Percentiles rank a stretch among this genome's conserved stretches.
Evolutionary conservation across 2,113 vertebrate species (phyloP).

Genomic region (Henicopernis longicauda): DNA sequence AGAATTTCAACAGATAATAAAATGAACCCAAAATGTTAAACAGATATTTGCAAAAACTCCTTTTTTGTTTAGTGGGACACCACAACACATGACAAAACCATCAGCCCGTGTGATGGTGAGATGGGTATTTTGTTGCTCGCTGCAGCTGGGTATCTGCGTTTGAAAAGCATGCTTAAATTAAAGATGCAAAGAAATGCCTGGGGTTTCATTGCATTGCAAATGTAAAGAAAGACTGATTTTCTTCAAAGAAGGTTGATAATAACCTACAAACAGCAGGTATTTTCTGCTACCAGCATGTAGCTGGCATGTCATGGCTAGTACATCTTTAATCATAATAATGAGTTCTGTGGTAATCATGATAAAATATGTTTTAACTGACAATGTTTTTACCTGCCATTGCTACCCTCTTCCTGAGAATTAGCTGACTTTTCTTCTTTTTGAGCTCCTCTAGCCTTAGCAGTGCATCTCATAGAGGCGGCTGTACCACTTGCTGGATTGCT

Average conservation of each 20-base stretch:
- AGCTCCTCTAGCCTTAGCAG: background rate
- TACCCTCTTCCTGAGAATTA: constrained; percentile 16
- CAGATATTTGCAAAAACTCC: background rate
- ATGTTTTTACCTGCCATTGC: constrained; percentile 32
- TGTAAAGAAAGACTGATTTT: constrained; percentile 60
- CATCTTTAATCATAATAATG: constrained; percentile 68
- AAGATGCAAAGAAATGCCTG: constrained; percentile 60
- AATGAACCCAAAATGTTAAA: background rate
- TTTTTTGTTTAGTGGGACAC: background rate
- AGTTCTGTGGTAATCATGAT: constrained; percentile 54
- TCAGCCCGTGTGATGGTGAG: background rate
- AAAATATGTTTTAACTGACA: constrained; percentile 62
- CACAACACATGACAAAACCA: background rate
- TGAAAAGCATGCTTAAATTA: constrained; percentile 48
- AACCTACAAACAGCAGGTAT: constrained; percentile 67
- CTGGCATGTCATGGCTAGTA: constrained; percentile 60
- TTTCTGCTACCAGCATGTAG: constrained; percentile 65
- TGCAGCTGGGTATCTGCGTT: constrained; percentile 43
- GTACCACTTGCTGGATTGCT: background rate
- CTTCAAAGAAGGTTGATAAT: constrained; percentile 65
- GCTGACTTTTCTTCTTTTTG: background rate
- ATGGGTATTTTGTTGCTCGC: background rate
- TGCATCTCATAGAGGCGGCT: background rate
- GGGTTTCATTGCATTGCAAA: constrained; percentile 60
- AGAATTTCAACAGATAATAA: background rate